Percentiles rank a stretch among this genome's conserved stretches.
phyloP scores from a whole-genome alignment of 2,888 invertebrate species.

The Helleia helle region DNA sequence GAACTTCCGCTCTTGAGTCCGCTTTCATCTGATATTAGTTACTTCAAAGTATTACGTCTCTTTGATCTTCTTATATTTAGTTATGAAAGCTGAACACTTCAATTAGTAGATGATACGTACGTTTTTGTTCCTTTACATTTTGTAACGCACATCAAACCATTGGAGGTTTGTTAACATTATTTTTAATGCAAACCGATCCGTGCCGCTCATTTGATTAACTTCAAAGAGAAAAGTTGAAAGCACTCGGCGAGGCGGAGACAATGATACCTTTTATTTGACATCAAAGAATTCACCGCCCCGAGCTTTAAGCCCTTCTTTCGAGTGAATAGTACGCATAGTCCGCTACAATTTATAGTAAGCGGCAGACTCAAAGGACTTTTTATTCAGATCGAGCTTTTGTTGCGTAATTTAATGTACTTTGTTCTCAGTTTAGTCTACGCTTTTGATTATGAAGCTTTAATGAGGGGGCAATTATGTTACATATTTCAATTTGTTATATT shows the following conservation, averaged over 20 bases:
- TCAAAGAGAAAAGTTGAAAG: conserved; percentile 57
- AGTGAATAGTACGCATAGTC: conserved; percentile 23
- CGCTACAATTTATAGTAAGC: conserved; percentile 30
- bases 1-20: conserved; percentile 31
- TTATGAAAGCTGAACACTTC: conserved; percentile 45
- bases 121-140: conserved; percentile 39
- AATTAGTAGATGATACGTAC: conserved; percentile 42
- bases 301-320: conserved; percentile 36
- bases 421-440: conserved; percentile 6
- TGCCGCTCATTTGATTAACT: conserved; percentile 55
- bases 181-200: conserved; percentile 45
- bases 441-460: conserved; percentile 10
- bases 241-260: conserved; percentile 50
- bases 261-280: conserved; percentile 59
- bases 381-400: conserved; percentile 28
- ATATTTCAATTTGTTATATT: too few relatives aligned
- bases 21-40: conserved; percentile 30
- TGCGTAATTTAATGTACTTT: conserved; percentile 30
- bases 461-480: conserved; percentile 14
- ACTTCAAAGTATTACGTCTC: conserved; percentile 51
- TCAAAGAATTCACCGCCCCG: conserved; percentile 47
- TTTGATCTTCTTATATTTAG: conserved; percentile 56
- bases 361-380: conserved; percentile 29
- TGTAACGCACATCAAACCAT: conserved; percentile 33
- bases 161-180: conserved; percentile 45